phyloP scores from a whole-genome alignment of 1,140 invertebrate genomes.

The Globodera rostochiensis region DNA sequence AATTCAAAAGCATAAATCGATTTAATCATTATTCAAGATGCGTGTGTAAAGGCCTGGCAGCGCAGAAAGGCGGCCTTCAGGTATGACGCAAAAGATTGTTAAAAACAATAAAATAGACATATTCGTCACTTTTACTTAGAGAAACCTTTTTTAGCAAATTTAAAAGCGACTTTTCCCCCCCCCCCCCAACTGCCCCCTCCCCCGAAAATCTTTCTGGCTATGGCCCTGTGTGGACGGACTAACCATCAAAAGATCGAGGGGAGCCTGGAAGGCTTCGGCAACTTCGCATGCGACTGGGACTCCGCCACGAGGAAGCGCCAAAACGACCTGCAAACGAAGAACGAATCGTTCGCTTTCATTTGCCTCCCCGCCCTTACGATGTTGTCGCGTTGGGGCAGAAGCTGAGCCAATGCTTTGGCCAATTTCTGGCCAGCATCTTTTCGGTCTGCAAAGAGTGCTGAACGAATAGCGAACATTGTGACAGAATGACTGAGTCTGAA shows the following conservation, averaged over 20 bases:
- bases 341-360: neutral
- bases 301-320: constrained; percentile 32
- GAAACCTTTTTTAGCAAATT: too few species aligned
- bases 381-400: constrained; percentile 10
- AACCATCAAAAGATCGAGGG: constrained; percentile 32
- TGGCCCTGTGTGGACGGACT: neutral
- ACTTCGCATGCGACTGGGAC: constrained; percentile 32
- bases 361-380: neutral
- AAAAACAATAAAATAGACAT: too few species aligned
- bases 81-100: too few species aligned
- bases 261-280: constrained; percentile 24
- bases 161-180: too few species aligned
- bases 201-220: too few species aligned
- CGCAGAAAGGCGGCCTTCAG: too few species aligned
- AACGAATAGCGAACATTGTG: neutral
- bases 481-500: too few species aligned
- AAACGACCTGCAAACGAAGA: constrained; percentile 5
- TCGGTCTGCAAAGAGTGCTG: constrained; percentile 18
- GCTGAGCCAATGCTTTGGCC: constrained; percentile 8
- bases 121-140: too few species aligned
- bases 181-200: too few species aligned
- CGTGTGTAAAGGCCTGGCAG: too few species aligned
- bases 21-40: too few species aligned
- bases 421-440: constrained; percentile 31
- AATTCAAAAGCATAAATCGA: too few species aligned